phyloP scores from a whole-genome alignment of 2,113 vertebrate genomes.

The Budorcas taxicolor region DNA sequence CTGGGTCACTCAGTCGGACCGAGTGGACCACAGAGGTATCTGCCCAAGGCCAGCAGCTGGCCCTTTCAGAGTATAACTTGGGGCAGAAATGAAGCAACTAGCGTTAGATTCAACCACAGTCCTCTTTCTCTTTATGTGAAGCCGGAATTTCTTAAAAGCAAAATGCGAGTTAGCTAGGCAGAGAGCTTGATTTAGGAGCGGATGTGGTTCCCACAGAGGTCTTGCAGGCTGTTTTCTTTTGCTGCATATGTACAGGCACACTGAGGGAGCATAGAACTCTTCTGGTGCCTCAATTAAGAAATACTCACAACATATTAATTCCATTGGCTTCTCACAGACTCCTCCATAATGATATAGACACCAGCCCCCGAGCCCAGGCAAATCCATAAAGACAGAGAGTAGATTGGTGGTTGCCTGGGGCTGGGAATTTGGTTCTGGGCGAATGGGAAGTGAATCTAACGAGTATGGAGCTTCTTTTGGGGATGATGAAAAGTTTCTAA shows the following conservation, averaged over 20 bases:
- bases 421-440: no score
- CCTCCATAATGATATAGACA: accelerated
- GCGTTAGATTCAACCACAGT: accelerated
- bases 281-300: no score
- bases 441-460: accelerated
- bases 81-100: neutral
- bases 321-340: neutral
- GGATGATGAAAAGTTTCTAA: no score
- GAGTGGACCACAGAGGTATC: neutral
- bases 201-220: accelerated
- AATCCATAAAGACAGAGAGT: neutral
- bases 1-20: accelerated
- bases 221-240: accelerated
- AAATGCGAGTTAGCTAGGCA: accelerated
- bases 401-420: neutral
- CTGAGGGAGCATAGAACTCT: accelerated
- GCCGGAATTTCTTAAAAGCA: neutral
- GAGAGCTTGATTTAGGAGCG: accelerated
- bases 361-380: neutral
- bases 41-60: neutral
- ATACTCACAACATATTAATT: accelerated
- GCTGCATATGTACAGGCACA: accelerated
- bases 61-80: neutral
- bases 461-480: neutral
- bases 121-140: neutral